Percentiles rank a stretch among this genome's conserved stretches.
Conservation (phyloP, 2,113 vertebrate genomes). For the Poeciliopsis prolifica region DNA sequence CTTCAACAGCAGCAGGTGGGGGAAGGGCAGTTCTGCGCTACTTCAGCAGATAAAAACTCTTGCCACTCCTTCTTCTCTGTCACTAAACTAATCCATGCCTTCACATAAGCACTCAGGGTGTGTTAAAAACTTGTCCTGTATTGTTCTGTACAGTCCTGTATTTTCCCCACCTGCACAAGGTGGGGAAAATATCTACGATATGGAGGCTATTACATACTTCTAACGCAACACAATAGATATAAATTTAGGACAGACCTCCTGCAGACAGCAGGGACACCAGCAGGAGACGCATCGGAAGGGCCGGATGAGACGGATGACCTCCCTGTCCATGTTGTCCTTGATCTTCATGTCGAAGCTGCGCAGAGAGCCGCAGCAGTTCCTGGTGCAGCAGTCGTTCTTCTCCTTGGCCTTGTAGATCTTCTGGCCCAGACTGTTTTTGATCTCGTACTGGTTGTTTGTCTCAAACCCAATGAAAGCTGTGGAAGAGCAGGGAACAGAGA, state of each 20-base stretch:
- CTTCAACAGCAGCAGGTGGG: neutral
- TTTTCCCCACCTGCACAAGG: neutral
- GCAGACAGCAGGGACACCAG: conserved; percentile 89
- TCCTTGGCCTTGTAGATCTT: conserved; percentile 88
- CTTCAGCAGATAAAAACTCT: neutral
- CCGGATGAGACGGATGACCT: conserved; percentile 87
- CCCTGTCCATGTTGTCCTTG: conserved; percentile 82
- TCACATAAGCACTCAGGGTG: too few relatives aligned
- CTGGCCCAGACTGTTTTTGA: conserved; percentile 87
- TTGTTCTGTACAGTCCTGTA: too few relatives aligned
- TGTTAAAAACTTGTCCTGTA: neutral
- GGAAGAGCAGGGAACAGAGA: neutral
- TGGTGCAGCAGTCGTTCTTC: conserved; percentile 87
- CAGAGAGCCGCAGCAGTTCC: conserved; percentile 88
- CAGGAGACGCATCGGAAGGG: conserved; percentile 87
- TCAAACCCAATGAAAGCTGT: conserved; percentile 86
- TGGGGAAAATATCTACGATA: neutral
- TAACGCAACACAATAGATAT: neutral
- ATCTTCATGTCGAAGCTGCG: conserved; percentile 88
- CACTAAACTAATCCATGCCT: neutral
- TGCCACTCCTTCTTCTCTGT: neutral
- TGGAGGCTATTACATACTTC: neutral
- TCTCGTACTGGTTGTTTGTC: conserved; percentile 86
- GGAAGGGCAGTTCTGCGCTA: neutral
- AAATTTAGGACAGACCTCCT: conserved; percentile 79